These are phyloP conservation scores for Stenolophus ochropezus DNA, from an alignment of 2,888 invertebrate species.

Conservation along the genomic window DNA sequence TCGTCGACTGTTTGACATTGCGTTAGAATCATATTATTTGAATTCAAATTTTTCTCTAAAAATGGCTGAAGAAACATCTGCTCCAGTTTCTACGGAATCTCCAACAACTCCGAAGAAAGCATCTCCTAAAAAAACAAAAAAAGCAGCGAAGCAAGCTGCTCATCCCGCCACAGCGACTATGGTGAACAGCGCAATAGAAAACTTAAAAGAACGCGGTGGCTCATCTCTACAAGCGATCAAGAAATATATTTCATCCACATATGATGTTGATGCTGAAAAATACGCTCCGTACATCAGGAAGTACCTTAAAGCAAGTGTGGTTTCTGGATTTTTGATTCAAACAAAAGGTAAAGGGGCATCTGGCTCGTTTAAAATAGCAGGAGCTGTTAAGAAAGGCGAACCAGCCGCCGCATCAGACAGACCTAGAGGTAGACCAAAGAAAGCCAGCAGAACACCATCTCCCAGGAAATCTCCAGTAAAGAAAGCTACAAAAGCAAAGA, in stretches of 20 bases:
- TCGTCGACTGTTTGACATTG: conserved; percentile 10
- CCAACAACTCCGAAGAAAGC: conserved; percentile 43
- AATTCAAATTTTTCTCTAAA: not conserved
- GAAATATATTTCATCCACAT: conserved; percentile 78
- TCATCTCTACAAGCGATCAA: conserved; percentile 78
- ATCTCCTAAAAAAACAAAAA: conserved; percentile 65
- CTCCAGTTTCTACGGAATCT: conserved; percentile 32
- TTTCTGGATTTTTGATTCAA: conserved; percentile 74
- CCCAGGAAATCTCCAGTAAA: conserved; percentile 64
- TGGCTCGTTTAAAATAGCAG: conserved; percentile 74
- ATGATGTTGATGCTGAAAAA: conserved; percentile 78
- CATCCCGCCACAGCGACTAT: conserved; percentile 76
- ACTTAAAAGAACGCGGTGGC: conserved; percentile 77
- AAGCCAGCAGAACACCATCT: conserved; percentile 57
- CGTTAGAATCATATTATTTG: not conserved
- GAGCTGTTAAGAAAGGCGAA: conserved; percentile 61
- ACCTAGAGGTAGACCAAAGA: conserved; percentile 61
- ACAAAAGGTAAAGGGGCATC: conserved; percentile 77
- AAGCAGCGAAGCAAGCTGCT: conserved; percentile 68
- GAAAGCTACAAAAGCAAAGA: conserved; percentile 63
- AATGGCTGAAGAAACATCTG: conserved; percentile 45
- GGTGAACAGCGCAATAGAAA: conserved; percentile 76
- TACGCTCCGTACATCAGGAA: conserved; percentile 77
- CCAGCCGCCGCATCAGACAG: conserved; percentile 45
- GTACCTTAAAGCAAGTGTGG: conserved; percentile 77